Percentiles rank a stretch among this genome's conserved stretches.
phyloP scores from a whole-genome alignment of 2,888 invertebrate genomes.

The Autographa pulchrina region DNA sequence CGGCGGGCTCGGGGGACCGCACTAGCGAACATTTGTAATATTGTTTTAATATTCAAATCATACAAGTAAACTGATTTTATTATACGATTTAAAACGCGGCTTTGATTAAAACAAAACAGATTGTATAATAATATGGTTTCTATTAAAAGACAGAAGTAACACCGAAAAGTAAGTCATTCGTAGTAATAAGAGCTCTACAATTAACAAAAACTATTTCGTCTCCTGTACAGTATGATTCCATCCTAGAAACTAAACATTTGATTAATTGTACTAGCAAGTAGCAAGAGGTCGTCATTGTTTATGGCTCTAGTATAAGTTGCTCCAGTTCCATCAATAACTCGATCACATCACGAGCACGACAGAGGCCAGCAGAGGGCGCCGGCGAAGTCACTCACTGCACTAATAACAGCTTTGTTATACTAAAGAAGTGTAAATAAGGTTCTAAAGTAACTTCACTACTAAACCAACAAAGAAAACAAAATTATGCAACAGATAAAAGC shows the following conservation, averaged over 20 bases:
- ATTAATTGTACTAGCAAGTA: not conserved
- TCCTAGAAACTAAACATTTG: not conserved
- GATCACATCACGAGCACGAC: conserved; percentile 6
- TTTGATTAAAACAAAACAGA: no score
- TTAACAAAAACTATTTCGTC: not conserved
- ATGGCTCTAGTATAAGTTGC: not conserved
- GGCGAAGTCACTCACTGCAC: not conserved
- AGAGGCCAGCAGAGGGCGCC: not conserved
- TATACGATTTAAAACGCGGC: no score
- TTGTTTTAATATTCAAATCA: conserved; percentile 7
- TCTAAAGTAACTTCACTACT: no score
- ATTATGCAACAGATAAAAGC: no score
- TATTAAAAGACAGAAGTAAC: no score
- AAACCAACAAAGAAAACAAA: no score
- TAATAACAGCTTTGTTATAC: no score
- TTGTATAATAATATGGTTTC: no score
- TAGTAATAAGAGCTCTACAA: no score
- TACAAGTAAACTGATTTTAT: conserved; percentile 17
- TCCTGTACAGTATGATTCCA: not conserved
- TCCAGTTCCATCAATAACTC: conserved; percentile 22
- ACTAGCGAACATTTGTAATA: conserved; percentile 7
- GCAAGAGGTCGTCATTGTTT: not conserved
- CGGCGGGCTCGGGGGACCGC: conserved; percentile 16
- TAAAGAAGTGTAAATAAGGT: no score
- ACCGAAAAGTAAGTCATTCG: no score